These are phyloP conservation scores for Myrmecobius fasciatus DNA, from an alignment of 2,113 vertebrate species.

Conservation along the genomic window DNA sequence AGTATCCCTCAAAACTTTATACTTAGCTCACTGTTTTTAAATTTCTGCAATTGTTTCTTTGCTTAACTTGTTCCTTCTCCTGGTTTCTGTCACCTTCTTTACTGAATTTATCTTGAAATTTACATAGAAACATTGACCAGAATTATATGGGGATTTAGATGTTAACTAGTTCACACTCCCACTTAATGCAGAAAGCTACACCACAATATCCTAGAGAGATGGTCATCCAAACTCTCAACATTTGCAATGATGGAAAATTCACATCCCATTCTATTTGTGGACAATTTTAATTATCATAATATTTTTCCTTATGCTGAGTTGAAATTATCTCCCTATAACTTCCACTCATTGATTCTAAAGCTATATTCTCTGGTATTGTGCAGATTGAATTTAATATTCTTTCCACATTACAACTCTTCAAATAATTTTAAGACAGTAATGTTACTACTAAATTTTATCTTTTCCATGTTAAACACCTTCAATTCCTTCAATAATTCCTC, in stretches of 20 bases:
- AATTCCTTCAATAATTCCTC: neutral
- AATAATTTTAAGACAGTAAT: neutral
- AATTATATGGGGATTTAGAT: neutral
- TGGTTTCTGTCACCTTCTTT: neutral
- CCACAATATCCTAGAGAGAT: neutral
- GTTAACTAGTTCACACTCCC: neutral
- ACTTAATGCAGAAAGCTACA: neutral
- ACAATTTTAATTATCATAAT: neutral
- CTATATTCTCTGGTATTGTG: neutral
- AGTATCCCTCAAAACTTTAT: neutral
- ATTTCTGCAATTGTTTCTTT: neutral
- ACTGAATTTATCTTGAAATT: neutral
- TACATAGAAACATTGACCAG: neutral
- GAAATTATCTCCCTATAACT: neutral
- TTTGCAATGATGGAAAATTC: neutral
- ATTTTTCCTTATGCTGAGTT: neutral
- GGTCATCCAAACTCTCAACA: neutral
- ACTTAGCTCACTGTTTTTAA: neutral
- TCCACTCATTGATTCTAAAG: neutral
- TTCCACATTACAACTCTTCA: neutral
- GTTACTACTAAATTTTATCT: neutral
- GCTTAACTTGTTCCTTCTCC: neutral
- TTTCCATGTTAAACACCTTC: neutral
- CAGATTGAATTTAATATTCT: neutral
- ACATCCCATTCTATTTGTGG: neutral